Evolutionary conservation across 2,888 invertebrate species (phyloP).

Genomic region (Lycophotia porphyrea): DNA sequence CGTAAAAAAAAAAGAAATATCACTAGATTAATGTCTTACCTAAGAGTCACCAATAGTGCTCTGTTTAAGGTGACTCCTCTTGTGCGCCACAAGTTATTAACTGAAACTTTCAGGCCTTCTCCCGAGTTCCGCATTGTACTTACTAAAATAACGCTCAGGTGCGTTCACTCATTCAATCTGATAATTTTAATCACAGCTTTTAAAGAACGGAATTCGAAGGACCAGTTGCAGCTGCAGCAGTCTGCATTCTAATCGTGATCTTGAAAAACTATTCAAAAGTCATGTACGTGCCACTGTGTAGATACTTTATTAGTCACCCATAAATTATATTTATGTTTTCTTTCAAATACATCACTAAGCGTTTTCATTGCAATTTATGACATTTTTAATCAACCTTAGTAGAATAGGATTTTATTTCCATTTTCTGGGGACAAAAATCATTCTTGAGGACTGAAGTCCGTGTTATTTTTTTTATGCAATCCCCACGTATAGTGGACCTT

Average conservation of each 20-base stretch:
- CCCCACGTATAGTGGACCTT: too few species aligned
- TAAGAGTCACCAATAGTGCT: constrained; percentile 1
- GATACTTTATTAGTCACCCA: background rate
- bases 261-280: background rate
- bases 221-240: background rate
- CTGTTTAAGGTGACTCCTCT: background rate
- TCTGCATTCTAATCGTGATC: background rate
- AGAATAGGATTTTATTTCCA: too few species aligned
- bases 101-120: too few species aligned
- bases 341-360: background rate
- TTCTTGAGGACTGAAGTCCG: too few species aligned
- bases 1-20: too few species aligned
- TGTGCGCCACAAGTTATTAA: too few species aligned
- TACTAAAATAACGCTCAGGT: background rate
- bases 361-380: too few species aligned
- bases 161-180: background rate
- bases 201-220: background rate
- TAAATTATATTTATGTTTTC: background rate
- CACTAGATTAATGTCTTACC: background rate
- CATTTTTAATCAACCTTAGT: too few species aligned
- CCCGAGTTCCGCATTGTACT: too few species aligned
- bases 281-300: background rate
- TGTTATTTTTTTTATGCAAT: too few species aligned
- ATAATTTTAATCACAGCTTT: background rate
- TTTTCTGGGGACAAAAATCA: too few species aligned